Evolutionary conservation across 92 coral and sea anemone genomes (phyloP).

Genomic region (Porites divaricata): DNA sequence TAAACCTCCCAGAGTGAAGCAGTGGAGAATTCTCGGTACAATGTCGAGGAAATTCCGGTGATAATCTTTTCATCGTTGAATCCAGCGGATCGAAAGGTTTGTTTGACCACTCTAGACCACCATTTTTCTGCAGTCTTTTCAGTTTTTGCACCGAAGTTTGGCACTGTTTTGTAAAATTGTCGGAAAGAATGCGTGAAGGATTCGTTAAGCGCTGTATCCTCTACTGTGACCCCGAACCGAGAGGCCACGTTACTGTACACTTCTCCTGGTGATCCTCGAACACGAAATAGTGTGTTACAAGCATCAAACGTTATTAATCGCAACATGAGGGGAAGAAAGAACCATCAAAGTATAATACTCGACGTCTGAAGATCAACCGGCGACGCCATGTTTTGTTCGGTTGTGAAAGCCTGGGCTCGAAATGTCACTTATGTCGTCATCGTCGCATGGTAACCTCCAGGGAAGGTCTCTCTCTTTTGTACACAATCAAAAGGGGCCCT

Average conservation of each 20-base stretch:
- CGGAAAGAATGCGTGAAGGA: conserved; percentile 70
- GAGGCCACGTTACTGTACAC: conserved; percentile 75
- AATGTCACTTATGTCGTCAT: neutral
- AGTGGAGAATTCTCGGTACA: conserved; percentile 71
- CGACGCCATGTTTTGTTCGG: conserved; percentile 6
- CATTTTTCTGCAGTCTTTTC: conserved; percentile 68
- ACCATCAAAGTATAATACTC: neutral
- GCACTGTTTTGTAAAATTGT: conserved; percentile 59
- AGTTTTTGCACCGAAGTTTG: conserved; percentile 76
- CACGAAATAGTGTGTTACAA: conserved; percentile 81
- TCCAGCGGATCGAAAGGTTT: conserved; percentile 69
- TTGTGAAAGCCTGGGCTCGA: conserved; percentile 9
- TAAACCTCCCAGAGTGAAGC: conserved; percentile 77
- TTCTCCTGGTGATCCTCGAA: conserved; percentile 82
- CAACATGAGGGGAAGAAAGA: conserved; percentile 28
- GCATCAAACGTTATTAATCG: conserved; percentile 89
- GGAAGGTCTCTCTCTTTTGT: no score
- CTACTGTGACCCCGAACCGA: conserved; percentile 55
- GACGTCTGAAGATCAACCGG: no score
- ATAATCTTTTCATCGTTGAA: conserved; percentile 53
- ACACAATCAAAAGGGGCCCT: no score
- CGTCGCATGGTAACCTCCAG: no score
- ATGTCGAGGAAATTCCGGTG: conserved; percentile 45
- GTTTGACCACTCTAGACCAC: conserved; percentile 78
- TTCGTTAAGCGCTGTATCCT: conserved; percentile 54